Conservation (phyloP, 2,113 vertebrate genomes). For the Thryonomys swinderianus region DNA sequence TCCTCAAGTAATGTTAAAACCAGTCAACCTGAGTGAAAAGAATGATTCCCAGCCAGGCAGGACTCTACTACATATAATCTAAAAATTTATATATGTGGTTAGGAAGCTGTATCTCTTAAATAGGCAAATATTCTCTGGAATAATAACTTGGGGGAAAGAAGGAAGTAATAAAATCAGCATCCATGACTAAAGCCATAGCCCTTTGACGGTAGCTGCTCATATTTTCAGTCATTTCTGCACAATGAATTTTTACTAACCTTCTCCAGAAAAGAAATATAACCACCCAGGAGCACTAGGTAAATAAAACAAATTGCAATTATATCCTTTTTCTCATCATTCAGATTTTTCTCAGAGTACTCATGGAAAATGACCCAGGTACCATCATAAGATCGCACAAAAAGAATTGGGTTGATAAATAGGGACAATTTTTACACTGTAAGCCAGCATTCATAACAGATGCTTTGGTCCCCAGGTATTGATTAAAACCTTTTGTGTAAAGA, state of each 20-base stretch:
- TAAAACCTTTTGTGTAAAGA: background rate
- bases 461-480: background rate
- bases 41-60: conserved; percentile 53
- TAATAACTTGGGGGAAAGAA: conserved; percentile 42
- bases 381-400: background rate
- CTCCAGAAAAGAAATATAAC: background rate
- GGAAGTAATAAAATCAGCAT: conserved; percentile 30
- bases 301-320: conserved; percentile 51
- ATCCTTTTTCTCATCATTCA: conserved; percentile 27
- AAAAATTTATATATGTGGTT: conserved; percentile 65
- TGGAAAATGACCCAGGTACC: conserved; percentile 32
- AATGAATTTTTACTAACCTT: conserved; percentile 15
- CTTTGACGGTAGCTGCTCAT: conserved; percentile 10
- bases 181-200: conserved; percentile 34
- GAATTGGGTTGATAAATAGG: conserved; percentile 13
- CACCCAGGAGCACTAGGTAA: background rate
- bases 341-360: conserved; percentile 21
- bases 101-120: conserved; percentile 36
- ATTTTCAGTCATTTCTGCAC: conserved; percentile 60
- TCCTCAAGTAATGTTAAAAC: conserved; percentile 57
- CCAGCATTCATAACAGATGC: background rate
- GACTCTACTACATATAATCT: conserved; percentile 38
- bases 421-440: conserved; percentile 28
- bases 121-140: conserved; percentile 18
- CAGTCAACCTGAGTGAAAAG: conserved; percentile 49